Percentiles rank a stretch among this genome's conserved stretches.
Evolutionary conservation across 2,797 vertebrate species (phyloP).

Genomic region (Platalea minor): DNA sequence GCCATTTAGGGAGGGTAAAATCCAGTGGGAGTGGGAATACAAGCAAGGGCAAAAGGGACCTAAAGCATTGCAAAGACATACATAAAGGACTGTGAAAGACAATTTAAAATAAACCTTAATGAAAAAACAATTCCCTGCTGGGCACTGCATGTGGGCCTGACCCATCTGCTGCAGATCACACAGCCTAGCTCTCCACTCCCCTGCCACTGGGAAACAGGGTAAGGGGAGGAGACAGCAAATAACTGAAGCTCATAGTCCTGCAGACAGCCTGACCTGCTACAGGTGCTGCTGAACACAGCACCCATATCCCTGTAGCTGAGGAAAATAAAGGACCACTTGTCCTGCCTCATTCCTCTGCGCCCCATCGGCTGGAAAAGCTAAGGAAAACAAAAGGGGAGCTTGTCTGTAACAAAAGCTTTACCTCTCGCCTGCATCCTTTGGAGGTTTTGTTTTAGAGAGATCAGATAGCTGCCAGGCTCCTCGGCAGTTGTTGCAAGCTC

Average conservation of each 20-base stretch:
- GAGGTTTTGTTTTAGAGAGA: background rate
- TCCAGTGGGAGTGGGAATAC: background rate
- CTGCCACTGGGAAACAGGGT: background rate
- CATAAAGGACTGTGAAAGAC: background rate
- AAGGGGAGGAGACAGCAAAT: background rate
- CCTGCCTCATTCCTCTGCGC: background rate
- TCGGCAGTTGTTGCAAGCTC: background rate
- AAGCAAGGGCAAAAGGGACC: background rate
- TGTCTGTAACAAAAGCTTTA: background rate
- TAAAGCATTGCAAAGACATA: background rate
- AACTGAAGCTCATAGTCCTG: background rate
- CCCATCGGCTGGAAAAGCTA: background rate
- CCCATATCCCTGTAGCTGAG: fast-evolving
- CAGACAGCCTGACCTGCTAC: background rate
- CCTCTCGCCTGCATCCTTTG: background rate
- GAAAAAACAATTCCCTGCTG: background rate
- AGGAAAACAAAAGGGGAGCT: background rate
- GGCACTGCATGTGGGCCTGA: background rate
- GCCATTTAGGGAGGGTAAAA: background rate
- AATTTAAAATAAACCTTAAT: background rate
- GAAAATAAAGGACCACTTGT: background rate
- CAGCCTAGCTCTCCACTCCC: background rate
- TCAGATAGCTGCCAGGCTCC: background rate
- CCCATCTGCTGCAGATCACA: background rate
- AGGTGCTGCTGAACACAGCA: background rate